Base-by-base conservation (phyloP, 2,113 vertebrate genomes). In the Lates calcarifer region DNA sequence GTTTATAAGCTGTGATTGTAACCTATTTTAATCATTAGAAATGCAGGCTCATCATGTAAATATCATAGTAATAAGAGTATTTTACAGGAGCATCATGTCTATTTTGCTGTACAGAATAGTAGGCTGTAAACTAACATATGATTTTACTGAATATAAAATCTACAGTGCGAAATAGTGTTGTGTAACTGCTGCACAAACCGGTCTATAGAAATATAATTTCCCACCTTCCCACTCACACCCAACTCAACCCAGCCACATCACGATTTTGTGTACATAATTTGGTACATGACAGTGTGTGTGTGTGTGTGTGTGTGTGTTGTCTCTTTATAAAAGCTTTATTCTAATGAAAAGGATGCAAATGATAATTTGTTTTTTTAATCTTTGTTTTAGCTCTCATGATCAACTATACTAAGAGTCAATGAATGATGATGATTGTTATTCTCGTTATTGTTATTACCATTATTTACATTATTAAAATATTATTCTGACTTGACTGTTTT, bases 381-480 rank as follows among this genome's bases (percentile, higher is more conserved):
- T n/a, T n/a, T n/a, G n/a, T n/a, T n/a, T n/a, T n/a, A n/a, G n/a
- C n/a, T n/a, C n/a, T n/a, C n/a, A n/a, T n/a, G n/a, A n/a, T n/a
- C n/a, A n/a, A n/a, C n/a, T n/a, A n/a, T n/a, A n/a, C n/a, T n/a
- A n/a, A n/a, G n/a, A n/a, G n/a, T 28, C 17, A 55, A 11, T 65
- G 61, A 2, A 53, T 78, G 11, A 49, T 74, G 15, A 56, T 20
- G 20, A 31, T 5, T 39, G 33, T 37, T 20, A 14, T 29, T 73
- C 24, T 66, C 22, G 14, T 62, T 58, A 20, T 63, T 69, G 6
- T 43, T 62, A 24, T 75, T 70, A 33, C 15, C 20, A 63, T 76
- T 55, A 47, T 70, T 56, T 43, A 29, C 22, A 69, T n/a, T 31
- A 81, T 81, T 79, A 79, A 71, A 82, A 66, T 74, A 11, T 78